Evolutionary conservation across 2,797 vertebrate species (phyloP).

Genomic region (Sebastes steindachneri): DNA sequence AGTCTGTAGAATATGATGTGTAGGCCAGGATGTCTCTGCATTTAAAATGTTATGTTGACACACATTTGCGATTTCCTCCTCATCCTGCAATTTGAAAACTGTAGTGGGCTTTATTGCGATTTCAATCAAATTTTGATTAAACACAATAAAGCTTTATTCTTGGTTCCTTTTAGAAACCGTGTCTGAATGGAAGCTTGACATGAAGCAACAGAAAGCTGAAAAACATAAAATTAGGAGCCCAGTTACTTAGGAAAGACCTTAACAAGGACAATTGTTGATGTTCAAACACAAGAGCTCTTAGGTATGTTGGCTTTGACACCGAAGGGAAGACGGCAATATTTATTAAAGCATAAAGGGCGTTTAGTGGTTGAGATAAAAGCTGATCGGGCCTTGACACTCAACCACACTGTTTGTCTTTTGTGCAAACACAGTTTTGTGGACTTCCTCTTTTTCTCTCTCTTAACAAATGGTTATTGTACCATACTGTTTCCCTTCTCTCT

Average conservation of each 20-base stretch:
- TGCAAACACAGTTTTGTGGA: slow-evolving; percentile 40
- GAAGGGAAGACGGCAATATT: not conserved
- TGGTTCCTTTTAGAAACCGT: not conserved
- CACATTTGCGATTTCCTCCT: not conserved
- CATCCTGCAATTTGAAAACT: too few relatives aligned
- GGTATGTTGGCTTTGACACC: not conserved
- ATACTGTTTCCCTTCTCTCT: slow-evolving; percentile 14
- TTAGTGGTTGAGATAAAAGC: not conserved
- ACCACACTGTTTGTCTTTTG: slow-evolving; percentile 21
- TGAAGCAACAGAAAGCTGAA: not conserved
- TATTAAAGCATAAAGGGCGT: not conserved
- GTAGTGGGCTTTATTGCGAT: too few relatives aligned
- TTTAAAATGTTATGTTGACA: too few relatives aligned
- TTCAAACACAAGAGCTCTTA: not conserved
- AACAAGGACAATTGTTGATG: not conserved
- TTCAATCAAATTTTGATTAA: not conserved
- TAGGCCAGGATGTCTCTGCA: too few relatives aligned
- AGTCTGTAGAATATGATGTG: too few relatives aligned
- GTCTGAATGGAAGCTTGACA: not conserved
- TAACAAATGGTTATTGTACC: slow-evolving; percentile 56
- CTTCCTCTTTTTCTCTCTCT: slow-evolving; percentile 61
- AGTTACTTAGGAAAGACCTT: not conserved
- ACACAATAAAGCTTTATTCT: not conserved
- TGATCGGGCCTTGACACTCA: not conserved
- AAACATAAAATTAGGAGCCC: slow-evolving; percentile 1